Conservation (phyloP, 2,888 invertebrate species). For the Drosophila melanosoma region DNA sequence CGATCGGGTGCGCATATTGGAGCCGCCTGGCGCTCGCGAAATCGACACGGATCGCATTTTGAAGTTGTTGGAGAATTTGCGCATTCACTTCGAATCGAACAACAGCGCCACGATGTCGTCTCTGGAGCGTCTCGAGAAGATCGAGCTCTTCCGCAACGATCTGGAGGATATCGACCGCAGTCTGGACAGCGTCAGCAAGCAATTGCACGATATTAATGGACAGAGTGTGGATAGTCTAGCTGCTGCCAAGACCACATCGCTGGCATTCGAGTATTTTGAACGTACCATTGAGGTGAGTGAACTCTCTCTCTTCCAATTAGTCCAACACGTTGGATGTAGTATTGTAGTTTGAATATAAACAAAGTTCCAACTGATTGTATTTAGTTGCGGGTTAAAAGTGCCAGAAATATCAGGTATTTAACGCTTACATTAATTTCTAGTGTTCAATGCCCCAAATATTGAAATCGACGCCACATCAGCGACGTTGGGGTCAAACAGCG, state of each 20-base stretch:
- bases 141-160: constrained; percentile 89
- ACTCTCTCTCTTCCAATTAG: constrained; percentile 13
- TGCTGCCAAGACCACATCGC: constrained; percentile 89
- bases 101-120: constrained; percentile 87
- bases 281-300: constrained; percentile 90
- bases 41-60: constrained; percentile 90
- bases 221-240: constrained; percentile 90
- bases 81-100: constrained; percentile 88
- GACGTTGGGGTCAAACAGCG: constrained; percentile 79
- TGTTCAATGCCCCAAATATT: constrained; percentile 81
- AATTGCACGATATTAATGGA: constrained; percentile 88
- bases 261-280: constrained; percentile 91
- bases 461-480: constrained; percentile 79
- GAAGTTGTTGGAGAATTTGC: constrained; percentile 87
- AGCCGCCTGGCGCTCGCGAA: constrained; percentile 88
- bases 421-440: constrained; percentile 64
- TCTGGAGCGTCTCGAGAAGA: constrained; percentile 89
- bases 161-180: constrained; percentile 89
- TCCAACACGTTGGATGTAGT: neutral
- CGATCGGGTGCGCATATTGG: constrained; percentile 89
- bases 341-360: constrained; percentile 1
- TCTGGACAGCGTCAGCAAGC: constrained; percentile 88
- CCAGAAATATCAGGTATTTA: constrained; percentile 9
- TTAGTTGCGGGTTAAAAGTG: neutral
- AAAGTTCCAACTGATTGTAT: constrained; percentile 1